These are phyloP conservation scores for Drosophila greeni DNA, from an alignment of 2,888 invertebrate genomes.

Conservation along the genomic window DNA sequence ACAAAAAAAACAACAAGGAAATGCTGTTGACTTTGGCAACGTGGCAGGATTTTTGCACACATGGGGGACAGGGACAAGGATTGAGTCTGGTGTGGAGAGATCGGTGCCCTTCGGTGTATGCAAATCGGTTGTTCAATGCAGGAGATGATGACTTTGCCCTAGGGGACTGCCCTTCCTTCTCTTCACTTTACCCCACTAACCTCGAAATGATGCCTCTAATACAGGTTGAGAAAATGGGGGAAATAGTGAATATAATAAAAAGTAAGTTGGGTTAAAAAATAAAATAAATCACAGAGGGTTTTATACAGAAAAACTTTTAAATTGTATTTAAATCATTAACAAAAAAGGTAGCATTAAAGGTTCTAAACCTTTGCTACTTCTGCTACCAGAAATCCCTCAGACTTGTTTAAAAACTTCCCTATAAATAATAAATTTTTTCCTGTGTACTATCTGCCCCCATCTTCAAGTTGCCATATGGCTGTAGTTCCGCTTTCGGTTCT, in stretches of 20 bases:
- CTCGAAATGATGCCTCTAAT: conserved; percentile 51
- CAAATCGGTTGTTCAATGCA: conserved; percentile 66
- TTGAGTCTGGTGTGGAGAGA: conserved; percentile 1
- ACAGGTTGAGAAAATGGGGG: conserved; percentile 2
- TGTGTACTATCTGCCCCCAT: conserved; percentile 14
- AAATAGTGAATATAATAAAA: not conserved
- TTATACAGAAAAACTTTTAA: not conserved
- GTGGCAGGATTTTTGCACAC: conserved; percentile 47
- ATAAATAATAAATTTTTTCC: not conserved
- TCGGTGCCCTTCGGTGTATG: conserved; percentile 66
- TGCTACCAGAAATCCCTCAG: not conserved
- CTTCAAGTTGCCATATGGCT: conserved; percentile 46
- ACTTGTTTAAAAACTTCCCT: not conserved
- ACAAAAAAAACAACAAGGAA: conserved; percentile 43
- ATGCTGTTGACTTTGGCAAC: conserved; percentile 60
- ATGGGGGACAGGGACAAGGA: conserved; percentile 13
- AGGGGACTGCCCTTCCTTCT: conserved; percentile 27
- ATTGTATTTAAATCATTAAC: not conserved
- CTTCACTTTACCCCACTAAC: conserved; percentile 57
- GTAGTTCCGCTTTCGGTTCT: conserved; percentile 24
- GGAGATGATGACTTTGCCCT: conserved; percentile 34
- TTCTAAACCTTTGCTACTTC: too few relatives aligned
- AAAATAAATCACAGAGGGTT: not conserved
- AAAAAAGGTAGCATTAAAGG: not conserved
- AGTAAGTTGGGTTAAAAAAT: not conserved